phyloP scores from a whole-genome alignment of 1,140 invertebrate genomes.

The Micrasema minimum region DNA sequence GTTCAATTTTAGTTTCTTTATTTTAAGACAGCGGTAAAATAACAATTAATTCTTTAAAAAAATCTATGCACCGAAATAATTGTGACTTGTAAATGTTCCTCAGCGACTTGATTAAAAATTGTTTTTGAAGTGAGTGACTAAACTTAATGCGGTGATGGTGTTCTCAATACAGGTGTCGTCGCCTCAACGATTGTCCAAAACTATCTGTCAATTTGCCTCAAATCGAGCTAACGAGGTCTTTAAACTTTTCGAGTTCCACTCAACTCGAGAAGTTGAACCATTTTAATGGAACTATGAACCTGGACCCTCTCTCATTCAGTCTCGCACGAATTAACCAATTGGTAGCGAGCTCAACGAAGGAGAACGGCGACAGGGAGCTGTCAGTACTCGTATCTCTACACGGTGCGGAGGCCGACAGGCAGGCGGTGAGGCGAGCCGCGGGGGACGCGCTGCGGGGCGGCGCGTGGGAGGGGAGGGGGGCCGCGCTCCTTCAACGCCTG shows the following conservation, averaged over 20 bases:
- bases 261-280: conserved; percentile 45
- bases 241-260: conserved; percentile 44
- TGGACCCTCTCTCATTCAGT: conserved; percentile 96
- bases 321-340: conserved; percentile 97
- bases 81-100: not conserved
- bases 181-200: conserved; percentile 2
- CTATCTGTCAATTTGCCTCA: not conserved
- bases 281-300: conserved; percentile 95
- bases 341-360: conserved; percentile 94
- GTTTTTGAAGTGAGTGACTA: not conserved
- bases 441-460: conserved; percentile 55
- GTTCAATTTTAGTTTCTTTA: too few species aligned
- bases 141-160: conserved; percentile 31
- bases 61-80: not conserved
- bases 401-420: conserved; percentile 55
- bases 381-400: conserved; percentile 50
- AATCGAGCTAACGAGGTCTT: conserved; percentile 26
- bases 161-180: conserved; percentile 1
- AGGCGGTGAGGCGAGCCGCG: conserved; percentile 60
- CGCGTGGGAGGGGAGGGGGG: conserved; percentile 52
- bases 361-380: conserved; percentile 89
- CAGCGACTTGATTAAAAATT: too few species aligned
- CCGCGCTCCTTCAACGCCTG: conserved; percentile 59
- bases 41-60: not conserved
- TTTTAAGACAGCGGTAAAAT: not conserved